Evolutionary conservation across 2,113 vertebrate genomes (phyloP).

Genomic region (Cyprinodon tularosa): DNA sequence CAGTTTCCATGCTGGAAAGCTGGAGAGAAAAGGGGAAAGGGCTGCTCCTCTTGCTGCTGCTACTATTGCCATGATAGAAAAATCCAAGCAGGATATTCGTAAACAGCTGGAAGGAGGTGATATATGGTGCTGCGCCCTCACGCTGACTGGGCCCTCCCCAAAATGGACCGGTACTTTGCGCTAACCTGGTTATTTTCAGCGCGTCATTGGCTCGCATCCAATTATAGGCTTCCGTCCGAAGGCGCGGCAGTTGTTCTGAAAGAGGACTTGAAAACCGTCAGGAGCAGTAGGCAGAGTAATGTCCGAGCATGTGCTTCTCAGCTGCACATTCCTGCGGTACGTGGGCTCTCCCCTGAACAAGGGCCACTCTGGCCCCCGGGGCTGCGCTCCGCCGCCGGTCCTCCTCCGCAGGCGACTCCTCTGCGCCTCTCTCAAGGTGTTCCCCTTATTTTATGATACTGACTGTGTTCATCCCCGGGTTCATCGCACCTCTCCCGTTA

Average conservation of each 20-base stretch:
- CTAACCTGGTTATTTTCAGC: constrained; percentile 79
- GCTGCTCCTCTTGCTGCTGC: constrained; percentile 20
- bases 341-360: constrained; percentile 33
- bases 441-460: constrained; percentile 58
- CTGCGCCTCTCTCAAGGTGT: constrained; percentile 65
- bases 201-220: constrained; percentile 69
- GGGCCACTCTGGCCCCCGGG: constrained; percentile 13
- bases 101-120: constrained; percentile 75
- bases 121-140: constrained; percentile 72
- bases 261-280: constrained; percentile 36
- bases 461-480: constrained; percentile 58
- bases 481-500: constrained; percentile 60
- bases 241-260: constrained; percentile 33
- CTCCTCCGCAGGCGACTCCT: constrained; percentile 34
- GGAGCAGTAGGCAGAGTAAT: constrained; percentile 27
- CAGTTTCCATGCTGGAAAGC: constrained; percentile 53
- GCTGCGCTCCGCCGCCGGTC: constrained; percentile 12
- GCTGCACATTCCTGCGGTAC: constrained; percentile 57
- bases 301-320: constrained; percentile 46
- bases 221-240: constrained; percentile 57
- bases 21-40: background rate
- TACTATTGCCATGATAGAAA: constrained; percentile 38
- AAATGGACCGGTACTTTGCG: constrained; percentile 77
- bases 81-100: constrained; percentile 65
- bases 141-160: constrained; percentile 71